Base-by-base conservation (phyloP, 2,888 invertebrate genomes). In the Caradrina kadenii region DNA sequence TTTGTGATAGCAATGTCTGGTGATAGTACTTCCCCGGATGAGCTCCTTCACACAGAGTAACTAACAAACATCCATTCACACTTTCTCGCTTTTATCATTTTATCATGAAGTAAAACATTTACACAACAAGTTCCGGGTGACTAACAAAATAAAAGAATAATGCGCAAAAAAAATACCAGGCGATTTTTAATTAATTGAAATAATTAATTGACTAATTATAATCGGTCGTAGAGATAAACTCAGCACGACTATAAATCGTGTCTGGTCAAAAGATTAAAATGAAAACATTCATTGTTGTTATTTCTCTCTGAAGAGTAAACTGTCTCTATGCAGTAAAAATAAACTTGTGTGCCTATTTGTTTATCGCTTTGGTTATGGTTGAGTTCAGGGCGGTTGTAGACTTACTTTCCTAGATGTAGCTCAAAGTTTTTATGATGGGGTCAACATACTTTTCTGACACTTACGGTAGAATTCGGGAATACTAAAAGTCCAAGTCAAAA, bases 141-240 rank as follows among this genome's bases (percentile, higher is more conserved):
- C 19, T 54, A 39, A 39, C 11, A 39, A 11, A 42, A 58, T 58
- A 17, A 77, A 31, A 4, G 21, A 53, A 78, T 78, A 48, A 59
- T 11, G 11, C 48, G 48, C 39, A 22, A 35, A 48, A 52, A 52
- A 31, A 66, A 53, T 45, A 70, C 26, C 26, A 39, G 1, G n/a
- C 71, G 7, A 11, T 54, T 78, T 72, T 70, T 61, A 71, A 73
- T 77, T 50, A 69, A 56, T 39, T 48, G 7, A n/a, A n/a, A 49
- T 60, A 49, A 60, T 60, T 31, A 60, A 60, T 60, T 69, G n/a
- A 42, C 31, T 61, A 69, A 52, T 76, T 70, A 58, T 22, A 53
- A 61, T 39, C 21, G 17, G 19, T 35, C 1, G 13, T 19, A 13
- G 11, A 48, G 77, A 76, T 69, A 76, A 68, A 69, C 22, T 48